phyloP scores from a whole-genome alignment of 2,113 vertebrate genomes.

The Silurus glanis region DNA sequence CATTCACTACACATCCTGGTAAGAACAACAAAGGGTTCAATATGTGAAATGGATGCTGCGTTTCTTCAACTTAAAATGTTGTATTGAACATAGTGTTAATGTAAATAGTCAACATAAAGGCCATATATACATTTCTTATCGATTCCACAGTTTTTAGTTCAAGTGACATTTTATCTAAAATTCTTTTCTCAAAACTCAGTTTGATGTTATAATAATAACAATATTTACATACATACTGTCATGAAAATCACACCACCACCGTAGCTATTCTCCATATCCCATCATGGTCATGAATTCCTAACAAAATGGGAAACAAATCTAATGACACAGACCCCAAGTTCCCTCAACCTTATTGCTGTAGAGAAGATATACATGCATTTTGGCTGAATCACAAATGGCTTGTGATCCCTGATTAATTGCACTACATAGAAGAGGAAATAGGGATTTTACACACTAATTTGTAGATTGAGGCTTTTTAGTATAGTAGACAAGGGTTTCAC shows the following conservation, averaged over 20 bases:
- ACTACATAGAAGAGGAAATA: neutral
- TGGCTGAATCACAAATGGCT: no score
- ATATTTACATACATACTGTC: no score
- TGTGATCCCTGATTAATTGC: neutral
- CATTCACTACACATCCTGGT: constrained; percentile 84
- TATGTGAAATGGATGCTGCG: neutral
- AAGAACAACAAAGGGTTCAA: constrained; percentile 26
- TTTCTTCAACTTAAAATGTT: neutral
- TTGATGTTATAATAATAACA: no score
- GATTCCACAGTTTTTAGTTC: neutral
- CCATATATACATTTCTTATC: neutral
- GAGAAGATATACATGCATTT: no score
- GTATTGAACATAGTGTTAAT: neutral
- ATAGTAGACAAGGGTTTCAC: neutral
- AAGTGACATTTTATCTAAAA: neutral
- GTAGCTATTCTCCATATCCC: neutral
- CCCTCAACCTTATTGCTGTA: neutral
- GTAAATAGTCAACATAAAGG: neutral
- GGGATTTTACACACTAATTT: neutral
- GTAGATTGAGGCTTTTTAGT: neutral
- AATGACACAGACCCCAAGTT: neutral
- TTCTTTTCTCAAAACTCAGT: neutral
- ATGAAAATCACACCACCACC: no score
- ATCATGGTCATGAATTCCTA: neutral
- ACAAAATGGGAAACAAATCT: neutral